Evolutionary conservation across 2,113 vertebrate species (phyloP).

Genomic region (Grantiella picta): DNA sequence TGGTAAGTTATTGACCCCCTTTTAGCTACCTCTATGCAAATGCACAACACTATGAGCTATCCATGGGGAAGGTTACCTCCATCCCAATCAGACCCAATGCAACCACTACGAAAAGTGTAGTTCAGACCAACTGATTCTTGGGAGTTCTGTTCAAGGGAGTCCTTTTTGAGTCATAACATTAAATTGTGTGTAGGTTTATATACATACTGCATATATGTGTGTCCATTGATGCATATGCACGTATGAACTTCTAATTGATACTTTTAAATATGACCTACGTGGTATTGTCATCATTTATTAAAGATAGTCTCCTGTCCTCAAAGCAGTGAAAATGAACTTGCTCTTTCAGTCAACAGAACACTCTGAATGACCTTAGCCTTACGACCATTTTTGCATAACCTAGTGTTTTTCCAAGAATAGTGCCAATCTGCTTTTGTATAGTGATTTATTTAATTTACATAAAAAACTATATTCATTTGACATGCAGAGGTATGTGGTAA

Average conservation of each 20-base stretch:
- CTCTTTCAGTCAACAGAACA: background rate
- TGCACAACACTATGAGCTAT: background rate
- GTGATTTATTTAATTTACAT: background rate
- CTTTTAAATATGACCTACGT: background rate
- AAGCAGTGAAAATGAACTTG: background rate
- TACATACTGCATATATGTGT: fast-evolving
- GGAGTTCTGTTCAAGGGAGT: background rate
- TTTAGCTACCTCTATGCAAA: background rate
- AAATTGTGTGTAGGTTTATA: background rate
- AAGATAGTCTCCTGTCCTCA: background rate
- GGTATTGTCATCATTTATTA: background rate
- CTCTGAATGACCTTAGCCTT: fast-evolving
- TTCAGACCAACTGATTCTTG: background rate
- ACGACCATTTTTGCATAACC: background rate
- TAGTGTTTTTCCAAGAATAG: background rate
- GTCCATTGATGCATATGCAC: fast-evolving
- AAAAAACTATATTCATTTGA: background rate
- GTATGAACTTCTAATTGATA: background rate
- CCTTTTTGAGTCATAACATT: background rate
- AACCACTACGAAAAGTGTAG: background rate
- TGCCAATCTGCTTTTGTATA: background rate
- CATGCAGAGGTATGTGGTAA: background rate
- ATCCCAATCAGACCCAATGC: no score
- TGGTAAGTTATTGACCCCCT: background rate
- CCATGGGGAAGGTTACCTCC: background rate